Conservation (phyloP, 1,140 invertebrate species). For the Cydia fagiglandana region DNA sequence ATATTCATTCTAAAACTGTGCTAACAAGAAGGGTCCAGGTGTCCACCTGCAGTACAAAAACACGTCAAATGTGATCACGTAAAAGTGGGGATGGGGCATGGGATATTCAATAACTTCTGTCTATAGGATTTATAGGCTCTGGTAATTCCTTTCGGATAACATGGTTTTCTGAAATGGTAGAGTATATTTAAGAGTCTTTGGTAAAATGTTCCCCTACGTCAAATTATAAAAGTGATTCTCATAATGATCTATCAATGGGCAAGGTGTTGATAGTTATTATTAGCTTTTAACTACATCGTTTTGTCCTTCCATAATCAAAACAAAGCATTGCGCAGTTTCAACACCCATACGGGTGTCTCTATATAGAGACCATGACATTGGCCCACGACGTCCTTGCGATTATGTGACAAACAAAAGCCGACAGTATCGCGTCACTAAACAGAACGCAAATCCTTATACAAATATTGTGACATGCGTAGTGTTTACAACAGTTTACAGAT, state of each 20-base stretch:
- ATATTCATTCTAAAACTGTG: conserved; percentile 39
- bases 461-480: background rate
- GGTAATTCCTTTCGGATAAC: too few relatives aligned
- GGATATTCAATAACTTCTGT: too few relatives aligned
- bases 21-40: background rate
- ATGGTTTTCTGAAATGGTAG: too few relatives aligned
- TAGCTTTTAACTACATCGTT: background rate
- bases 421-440: conserved; percentile 7
- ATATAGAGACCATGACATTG: conserved; percentile 51
- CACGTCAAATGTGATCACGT: background rate
- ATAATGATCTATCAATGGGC: background rate
- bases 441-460: background rate
- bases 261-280: background rate
- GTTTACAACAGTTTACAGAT: conserved; percentile 4
- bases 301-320: conserved; percentile 13
- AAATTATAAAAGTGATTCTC: too few relatives aligned
- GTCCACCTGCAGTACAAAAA: background rate
- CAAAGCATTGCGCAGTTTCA: conserved; percentile 39
- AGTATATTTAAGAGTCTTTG: too few relatives aligned
- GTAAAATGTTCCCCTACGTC: too few relatives aligned
- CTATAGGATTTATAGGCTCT: too few relatives aligned
- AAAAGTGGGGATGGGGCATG: too few relatives aligned
- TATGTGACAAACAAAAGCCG: conserved; percentile 24
- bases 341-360: conserved; percentile 26
- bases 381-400: conserved; percentile 54